Evolutionary conservation across 92 coral and sea anemone genomes (phyloP).

Genomic region (Phenganax subtilis): DNA sequence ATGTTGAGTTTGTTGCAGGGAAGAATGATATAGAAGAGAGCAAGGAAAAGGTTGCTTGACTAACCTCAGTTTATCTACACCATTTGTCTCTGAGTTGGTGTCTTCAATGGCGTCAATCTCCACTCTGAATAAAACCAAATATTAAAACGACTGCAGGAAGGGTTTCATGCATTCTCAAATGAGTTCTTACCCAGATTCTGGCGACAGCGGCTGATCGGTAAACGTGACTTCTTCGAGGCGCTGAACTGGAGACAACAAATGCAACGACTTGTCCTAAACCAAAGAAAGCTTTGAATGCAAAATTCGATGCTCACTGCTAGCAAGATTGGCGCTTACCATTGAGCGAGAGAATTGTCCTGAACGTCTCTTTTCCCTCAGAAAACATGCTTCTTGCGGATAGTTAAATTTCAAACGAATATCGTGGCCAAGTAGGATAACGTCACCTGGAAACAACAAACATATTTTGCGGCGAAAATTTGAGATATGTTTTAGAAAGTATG

Average conservation of each 20-base stretch:
- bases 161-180: not conserved
- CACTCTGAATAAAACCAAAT: conserved; percentile 21
- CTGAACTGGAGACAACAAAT: conserved; percentile 67
- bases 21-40: too few species aligned
- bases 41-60: not conserved
- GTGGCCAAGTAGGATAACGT: conserved; percentile 88
- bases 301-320: not conserved
- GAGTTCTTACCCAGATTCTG: conserved; percentile 82
- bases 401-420: conserved; percentile 85
- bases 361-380: conserved; percentile 77
- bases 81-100: conserved; percentile 21
- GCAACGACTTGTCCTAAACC: conserved; percentile 31
- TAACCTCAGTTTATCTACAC: conserved; percentile 39
- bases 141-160: not conserved
- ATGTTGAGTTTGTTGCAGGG: not conserved
- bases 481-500: not conserved
- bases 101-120: conserved; percentile 46
- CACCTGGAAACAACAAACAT: conserved; percentile 51
- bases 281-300: not conserved
- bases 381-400: conserved; percentile 92
- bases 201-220: conserved; percentile 72
- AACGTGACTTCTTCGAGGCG: conserved; percentile 79
- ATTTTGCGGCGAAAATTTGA: not conserved
- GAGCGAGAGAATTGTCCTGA: conserved; percentile 43
- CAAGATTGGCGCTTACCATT: conserved; percentile 4